phyloP scores from a whole-genome alignment of 2,113 vertebrate species.

The Lagopus muta region DNA sequence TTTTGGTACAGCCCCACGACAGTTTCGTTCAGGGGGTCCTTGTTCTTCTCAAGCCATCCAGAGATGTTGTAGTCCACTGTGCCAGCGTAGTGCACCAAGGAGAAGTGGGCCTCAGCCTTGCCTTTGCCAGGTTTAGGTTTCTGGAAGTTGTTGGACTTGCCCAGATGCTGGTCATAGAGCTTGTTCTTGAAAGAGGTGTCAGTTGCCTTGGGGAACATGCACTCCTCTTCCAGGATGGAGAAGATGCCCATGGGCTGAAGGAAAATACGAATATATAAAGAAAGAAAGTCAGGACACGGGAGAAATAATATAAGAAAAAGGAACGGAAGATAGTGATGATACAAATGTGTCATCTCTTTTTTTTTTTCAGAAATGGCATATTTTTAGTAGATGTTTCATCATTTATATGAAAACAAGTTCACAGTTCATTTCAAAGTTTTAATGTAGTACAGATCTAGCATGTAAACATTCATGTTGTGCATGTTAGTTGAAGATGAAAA shows the following conservation, averaged over 20 bases:
- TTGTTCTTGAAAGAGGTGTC: slow-evolving; percentile 83
- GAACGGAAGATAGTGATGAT: not conserved
- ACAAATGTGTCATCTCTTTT: not conserved
- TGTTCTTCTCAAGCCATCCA: slow-evolving; percentile 90
- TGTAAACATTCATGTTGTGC: not conserved
- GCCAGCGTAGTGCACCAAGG: slow-evolving; percentile 79
- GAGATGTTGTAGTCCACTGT: slow-evolving; percentile 81
- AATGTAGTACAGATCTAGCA: not conserved
- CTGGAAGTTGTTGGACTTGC: slow-evolving; percentile 80
- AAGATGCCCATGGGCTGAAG: slow-evolving; percentile 86
- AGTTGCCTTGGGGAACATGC: slow-evolving; percentile 88
- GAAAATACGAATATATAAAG: not conserved
- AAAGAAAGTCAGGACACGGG: not conserved
- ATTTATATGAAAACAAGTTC: not conserved
- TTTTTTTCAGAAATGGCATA: not conserved
- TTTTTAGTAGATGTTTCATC: not conserved
- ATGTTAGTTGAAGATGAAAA: not conserved
- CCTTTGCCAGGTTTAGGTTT: slow-evolving; percentile 78
- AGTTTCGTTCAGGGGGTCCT: slow-evolving; percentile 89
- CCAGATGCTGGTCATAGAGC: slow-evolving; percentile 88
- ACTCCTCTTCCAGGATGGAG: slow-evolving; percentile 86
- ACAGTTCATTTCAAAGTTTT: not conserved
- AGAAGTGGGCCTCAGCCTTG: slow-evolving; percentile 80
- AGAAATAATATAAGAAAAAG: not conserved
- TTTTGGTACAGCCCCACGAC: slow-evolving; percentile 86